Conservation (phyloP, 2,888 invertebrate species). For the Altica lythri region DNA sequence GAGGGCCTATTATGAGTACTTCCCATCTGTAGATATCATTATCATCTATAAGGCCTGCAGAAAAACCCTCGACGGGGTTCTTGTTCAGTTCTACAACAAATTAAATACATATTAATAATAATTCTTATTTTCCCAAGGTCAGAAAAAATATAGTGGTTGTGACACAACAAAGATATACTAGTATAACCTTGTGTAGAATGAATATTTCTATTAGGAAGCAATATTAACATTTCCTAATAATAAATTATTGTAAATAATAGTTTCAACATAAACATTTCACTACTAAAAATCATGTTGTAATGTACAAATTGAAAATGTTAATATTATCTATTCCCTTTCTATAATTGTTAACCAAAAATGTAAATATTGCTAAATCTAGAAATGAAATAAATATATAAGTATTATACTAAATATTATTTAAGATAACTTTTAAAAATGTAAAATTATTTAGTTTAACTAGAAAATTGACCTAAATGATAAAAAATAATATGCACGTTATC, state of each 20-base stretch:
- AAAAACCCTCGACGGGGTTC: slow-evolving; percentile 99
- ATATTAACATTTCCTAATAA: neutral
- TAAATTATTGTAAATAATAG: slow-evolving; percentile 5
- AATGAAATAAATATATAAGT: no score
- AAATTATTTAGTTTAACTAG: slow-evolving; percentile 9
- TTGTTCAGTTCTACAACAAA: slow-evolving; percentile 90
- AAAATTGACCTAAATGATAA: slow-evolving; percentile 33
- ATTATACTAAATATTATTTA: no score
- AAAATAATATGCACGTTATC: slow-evolving; percentile 32
- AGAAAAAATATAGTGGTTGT: slow-evolving; percentile 5
- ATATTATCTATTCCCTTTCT: neutral
- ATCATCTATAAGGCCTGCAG: slow-evolving; percentile 99
- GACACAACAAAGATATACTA: slow-evolving; percentile 28
- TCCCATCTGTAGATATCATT: slow-evolving; percentile 99
- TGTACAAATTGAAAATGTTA: slow-evolving; percentile 17
- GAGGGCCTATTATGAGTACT: slow-evolving; percentile 99
- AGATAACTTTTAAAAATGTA: slow-evolving; percentile 4
- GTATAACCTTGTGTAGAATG: slow-evolving; percentile 32
- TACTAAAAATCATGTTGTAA: slow-evolving; percentile 20
- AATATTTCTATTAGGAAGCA: slow-evolving; percentile 25
- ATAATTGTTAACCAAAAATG: no score
- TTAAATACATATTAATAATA: slow-evolving; percentile 9
- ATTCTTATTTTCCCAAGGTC: slow-evolving; percentile 27
- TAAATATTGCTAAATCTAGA: no score
- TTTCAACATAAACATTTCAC: slow-evolving; percentile 11